Evolutionary conservation across 92 coral and sea anemone species (phyloP), one percentile per base, ranked within the genome.

Genomic region (Ricordea florida): DNA sequence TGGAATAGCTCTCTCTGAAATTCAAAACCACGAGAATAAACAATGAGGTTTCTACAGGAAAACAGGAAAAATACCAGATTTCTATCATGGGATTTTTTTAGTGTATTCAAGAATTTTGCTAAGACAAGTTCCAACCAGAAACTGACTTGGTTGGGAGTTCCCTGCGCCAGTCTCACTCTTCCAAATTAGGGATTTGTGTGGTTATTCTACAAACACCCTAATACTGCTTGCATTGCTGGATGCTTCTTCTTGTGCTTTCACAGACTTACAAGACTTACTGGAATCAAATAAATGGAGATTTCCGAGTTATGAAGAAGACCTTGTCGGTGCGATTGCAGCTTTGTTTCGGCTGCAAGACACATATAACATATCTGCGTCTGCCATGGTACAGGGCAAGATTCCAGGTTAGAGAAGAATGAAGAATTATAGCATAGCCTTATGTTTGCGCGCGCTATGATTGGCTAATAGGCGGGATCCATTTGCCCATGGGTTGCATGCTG

Each of bases 271-370:
- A 70, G 33, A 53, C 16, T 23, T 70, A 16, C 13, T 70, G 20
- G 18, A 18, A 11, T 43, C 49, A 7, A 82, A 66, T 72, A 40
- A 73, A 32, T 42, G 81, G 34, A 81, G 63, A 11, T 78, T 91
- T 29, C 96, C 94, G 8, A 85, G 83, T 10, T 71, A 81, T 33
- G 35, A 52, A 5, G 82, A 72, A 2, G 97, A 94, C 72, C 74
- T 91, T 4, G 42, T 77, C 3, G 98, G 98, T 0, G 93, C 98
- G 0, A 81, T 94, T 5, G 79, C 97, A 0, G 97, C 96, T 1
- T 10, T 94, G 56, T 85, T 85, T 42, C 82, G 93, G 7, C 94
- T 94, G 34, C 98, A 94, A 68, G 88, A 92, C 47, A 94, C 98
- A 0, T 94, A 94, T 74, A 88, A 91, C 55, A 66, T 94, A 57